Base-by-base conservation (phyloP, 2,888 invertebrate species). In the Noctuana brunneofusca region DNA sequence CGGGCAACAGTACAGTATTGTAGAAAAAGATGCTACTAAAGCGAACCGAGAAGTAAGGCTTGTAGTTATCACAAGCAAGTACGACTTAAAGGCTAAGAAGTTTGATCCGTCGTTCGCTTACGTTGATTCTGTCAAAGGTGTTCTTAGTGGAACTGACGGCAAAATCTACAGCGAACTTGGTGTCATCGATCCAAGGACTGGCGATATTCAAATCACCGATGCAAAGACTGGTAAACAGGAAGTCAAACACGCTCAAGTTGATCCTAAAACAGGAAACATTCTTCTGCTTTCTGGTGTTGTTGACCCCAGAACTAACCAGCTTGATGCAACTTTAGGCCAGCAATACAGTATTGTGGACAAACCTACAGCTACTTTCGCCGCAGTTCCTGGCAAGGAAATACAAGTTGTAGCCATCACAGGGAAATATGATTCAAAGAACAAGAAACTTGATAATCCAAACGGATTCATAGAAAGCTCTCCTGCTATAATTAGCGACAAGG, bases 1-100 rank as follows among this genome's bases (percentile, higher is more conserved):
- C 50, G 95, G 95, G 12, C 95, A 95, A 79, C 92, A 95, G 68
- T 93, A 95, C 64, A 93, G 93, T 69, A 92, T 95, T 52, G 93
- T 93, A 1, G 94, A 94, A 63, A 93, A 94, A 74, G 93, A 94
- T 66, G 94, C 94, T 48, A 92, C 93, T 0, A 92, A 93, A 69
- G 95, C 95, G 0, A 95, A 95, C 65, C 81, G 91, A 70, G 91
- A 89, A 81, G 92, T 93, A 0, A 92, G 94, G 76, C 76, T 94
- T 59, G 89, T 94, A 63, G 92, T 94, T 0, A 90, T 94, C 24
- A 94, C 94, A 43, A 93, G 93, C 65, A 93, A 92, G 75, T 93
- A 92, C 70, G 93, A 94, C 73, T 82, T 93, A 27, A 94, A 93
- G 72, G 80, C 72, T 46, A 91, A 83, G 69, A 91, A 90, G 66